phyloP scores from a whole-genome alignment of 2,113 vertebrate species.

The Ophthalmolycus amberensis region DNA sequence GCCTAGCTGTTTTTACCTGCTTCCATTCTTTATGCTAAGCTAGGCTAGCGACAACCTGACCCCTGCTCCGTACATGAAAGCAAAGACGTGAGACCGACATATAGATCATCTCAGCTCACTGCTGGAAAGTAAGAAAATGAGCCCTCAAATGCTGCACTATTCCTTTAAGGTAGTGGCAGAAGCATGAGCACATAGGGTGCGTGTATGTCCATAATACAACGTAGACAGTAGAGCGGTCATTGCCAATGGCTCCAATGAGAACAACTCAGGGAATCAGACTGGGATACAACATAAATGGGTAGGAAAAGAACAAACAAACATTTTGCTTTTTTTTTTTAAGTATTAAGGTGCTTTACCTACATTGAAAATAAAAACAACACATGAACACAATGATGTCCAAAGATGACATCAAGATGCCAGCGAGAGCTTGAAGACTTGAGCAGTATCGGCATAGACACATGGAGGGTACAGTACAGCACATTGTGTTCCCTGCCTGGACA shows the following conservation, averaged over 20 bases:
- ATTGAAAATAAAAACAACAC: neutral
- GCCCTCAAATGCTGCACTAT: neutral
- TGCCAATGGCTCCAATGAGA: neutral
- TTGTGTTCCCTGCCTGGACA: neutral
- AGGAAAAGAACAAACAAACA: neutral
- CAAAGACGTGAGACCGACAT: neutral
- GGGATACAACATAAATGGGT: neutral
- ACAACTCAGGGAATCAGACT: neutral
- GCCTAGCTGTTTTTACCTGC: neutral
- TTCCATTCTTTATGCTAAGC: neutral
- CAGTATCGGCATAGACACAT: neutral
- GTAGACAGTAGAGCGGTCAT: neutral
- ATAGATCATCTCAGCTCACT: neutral
- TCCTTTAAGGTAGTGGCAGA: neutral
- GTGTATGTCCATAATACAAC: neutral
- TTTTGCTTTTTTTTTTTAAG: neutral
- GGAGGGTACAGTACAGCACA: constrained; percentile 7
- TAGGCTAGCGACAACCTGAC: neutral
- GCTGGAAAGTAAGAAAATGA: neutral
- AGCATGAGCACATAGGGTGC: neutral
- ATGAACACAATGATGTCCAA: neutral
- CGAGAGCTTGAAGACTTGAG: neutral
- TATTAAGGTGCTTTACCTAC: neutral
- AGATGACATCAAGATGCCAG: neutral
- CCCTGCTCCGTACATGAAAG: neutral